phyloP scores from a whole-genome alignment of 2,797 vertebrate genomes.

The Urophycis tenuis region DNA sequence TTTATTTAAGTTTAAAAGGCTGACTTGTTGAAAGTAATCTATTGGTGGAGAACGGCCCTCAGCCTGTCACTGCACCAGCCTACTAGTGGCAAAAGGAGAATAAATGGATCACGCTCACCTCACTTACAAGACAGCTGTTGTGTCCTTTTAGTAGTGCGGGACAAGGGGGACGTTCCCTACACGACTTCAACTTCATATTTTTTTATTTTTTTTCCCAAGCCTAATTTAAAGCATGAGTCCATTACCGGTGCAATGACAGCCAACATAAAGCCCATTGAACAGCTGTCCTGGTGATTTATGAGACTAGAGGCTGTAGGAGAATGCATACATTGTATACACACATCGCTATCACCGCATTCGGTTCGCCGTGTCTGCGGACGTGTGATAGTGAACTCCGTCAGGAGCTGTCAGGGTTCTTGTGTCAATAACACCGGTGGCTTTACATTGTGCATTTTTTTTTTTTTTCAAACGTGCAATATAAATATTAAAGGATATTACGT shows the following conservation, averaged over 20 bases:
- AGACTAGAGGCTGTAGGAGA: not conserved
- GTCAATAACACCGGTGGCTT: not conserved
- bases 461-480: not conserved
- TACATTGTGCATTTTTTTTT: not conserved
- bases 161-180: not conserved
- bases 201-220: not conserved
- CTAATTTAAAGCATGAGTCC: not conserved
- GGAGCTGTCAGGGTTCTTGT: not conserved
- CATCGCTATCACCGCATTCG: constrained; percentile 6
- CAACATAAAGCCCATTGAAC: not conserved
- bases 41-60: constrained; percentile 26
- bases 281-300: not conserved
- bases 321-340: not conserved
- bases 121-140: not conserved
- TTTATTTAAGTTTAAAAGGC: constrained; percentile 34
- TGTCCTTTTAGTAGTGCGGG: not conserved
- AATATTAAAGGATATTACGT: not conserved
- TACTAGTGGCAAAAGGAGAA: constrained; percentile 29
- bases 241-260: not conserved
- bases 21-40: constrained; percentile 40
- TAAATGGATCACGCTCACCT: not conserved
- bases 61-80: constrained; percentile 38
- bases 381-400: not conserved
- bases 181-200: not conserved
- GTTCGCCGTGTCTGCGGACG: not conserved